These are phyloP conservation scores for Magallana gigas DNA, from an alignment of 1,140 invertebrate species.

Conservation along the genomic window DNA sequence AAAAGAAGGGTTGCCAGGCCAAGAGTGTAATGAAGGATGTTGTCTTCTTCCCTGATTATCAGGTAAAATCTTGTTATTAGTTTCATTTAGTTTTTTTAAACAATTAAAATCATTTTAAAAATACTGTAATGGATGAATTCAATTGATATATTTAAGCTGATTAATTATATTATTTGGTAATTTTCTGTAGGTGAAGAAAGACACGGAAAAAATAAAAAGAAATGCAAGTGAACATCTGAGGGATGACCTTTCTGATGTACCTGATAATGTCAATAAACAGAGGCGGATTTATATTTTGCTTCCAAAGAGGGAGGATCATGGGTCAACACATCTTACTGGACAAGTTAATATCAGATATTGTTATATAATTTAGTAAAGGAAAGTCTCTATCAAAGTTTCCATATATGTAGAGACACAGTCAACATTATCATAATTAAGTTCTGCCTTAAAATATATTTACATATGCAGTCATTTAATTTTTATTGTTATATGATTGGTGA, in stretches of 20 bases:
- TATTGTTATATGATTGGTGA: too few relatives aligned
- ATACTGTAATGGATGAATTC: too few relatives aligned
- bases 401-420: too few relatives aligned
- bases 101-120: neutral
- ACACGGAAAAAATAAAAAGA: neutral
- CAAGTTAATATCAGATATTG: neutral
- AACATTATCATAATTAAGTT: too few relatives aligned
- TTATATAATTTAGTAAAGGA: too few relatives aligned
- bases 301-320: conserved; percentile 26
- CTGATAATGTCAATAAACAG: neutral
- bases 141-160: too few relatives aligned
- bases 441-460: too few relatives aligned
- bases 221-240: conserved; percentile 3
- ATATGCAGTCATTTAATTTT: too few relatives aligned
- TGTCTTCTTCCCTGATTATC: conserved; percentile 21
- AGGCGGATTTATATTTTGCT: conserved; percentile 15
- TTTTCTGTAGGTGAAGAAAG: neutral
- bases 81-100: neutral
- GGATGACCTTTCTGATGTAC: neutral
- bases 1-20: neutral
- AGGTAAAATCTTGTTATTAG: neutral
- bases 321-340: conserved; percentile 12
- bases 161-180: too few relatives aligned
- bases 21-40: conserved; percentile 21
- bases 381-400: too few relatives aligned